These are phyloP conservation scores for Melanostoma mellinum DNA, from an alignment of 2,888 invertebrate genomes.

Conservation along the genomic window DNA sequence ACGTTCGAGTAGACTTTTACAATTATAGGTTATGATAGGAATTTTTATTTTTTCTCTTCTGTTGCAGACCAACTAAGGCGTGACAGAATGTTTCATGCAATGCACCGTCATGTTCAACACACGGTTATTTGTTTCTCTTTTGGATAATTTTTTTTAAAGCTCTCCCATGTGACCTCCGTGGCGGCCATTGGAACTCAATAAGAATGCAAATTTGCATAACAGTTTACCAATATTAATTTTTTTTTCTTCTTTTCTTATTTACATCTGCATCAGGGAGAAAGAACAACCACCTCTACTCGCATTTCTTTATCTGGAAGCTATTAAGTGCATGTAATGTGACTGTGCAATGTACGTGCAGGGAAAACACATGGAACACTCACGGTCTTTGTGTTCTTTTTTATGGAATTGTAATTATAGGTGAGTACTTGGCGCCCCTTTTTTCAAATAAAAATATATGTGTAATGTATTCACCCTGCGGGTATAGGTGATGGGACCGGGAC, in stretches of 20 bases:
- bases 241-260: background rate
- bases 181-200: constrained; percentile 48
- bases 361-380: constrained; percentile 15
- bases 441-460: constrained; percentile 1
- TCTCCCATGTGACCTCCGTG: constrained; percentile 47
- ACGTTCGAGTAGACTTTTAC: constrained; percentile 51
- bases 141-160: constrained; percentile 2
- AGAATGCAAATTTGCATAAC: constrained; percentile 53
- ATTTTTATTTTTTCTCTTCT: constrained; percentile 33
- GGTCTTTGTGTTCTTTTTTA: constrained; percentile 44
- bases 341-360: constrained; percentile 10
- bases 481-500: constrained; percentile 12
- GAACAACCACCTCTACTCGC: constrained; percentile 13
- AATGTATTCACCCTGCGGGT: background rate
- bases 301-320: constrained; percentile 68
- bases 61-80: constrained; percentile 24
- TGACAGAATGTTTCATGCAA: constrained; percentile 50
- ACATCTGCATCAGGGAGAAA: background rate
- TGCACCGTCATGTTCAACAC: constrained; percentile 43
- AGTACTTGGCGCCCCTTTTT: constrained; percentile 65
- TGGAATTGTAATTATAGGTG: constrained; percentile 68
- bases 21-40: constrained; percentile 69
- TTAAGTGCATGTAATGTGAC: constrained; percentile 72
- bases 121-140: constrained; percentile 7
- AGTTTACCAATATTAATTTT: constrained; percentile 28